Base-by-base conservation (phyloP, 1,140 invertebrate genomes). In the Hyles euphorbiae region DNA sequence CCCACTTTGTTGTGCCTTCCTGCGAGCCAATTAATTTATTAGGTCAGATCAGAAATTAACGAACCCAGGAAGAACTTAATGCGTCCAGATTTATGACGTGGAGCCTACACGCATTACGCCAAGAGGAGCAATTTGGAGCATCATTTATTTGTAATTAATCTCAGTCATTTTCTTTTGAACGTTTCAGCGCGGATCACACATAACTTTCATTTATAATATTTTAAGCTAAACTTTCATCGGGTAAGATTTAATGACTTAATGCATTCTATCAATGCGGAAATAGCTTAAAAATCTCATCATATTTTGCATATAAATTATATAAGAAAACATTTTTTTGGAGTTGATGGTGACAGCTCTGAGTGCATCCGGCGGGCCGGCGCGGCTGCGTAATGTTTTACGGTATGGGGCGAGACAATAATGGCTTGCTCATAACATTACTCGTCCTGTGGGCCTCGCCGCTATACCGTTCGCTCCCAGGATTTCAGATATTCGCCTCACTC, bases 361-460 rank as follows among this genome's bases (percentile, higher is more conserved):
- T 78, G 63, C 67, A 75, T 81, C 70, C 67, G 56, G 65, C 67
- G 62, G 69, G 72, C 71, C 74, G 76, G 74, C 69, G 78, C 74
- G 74, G 80, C 78, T 87, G 76, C 81, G 82, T 87, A 87, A 87
- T 87, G 82, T 84, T 88, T 87, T 88, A 88, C 83, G 83, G 85
- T 87, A 88, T 87, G 80, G 83, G 83, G 76, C 78, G 83, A 88
- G 85, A 88, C 85, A 87, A 88, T 88, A 88, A 88, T 88, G 86
- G 83, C 80, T 87, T 84, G 83, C 86, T 88, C 86, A 87, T 88
- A 88, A 88, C 86, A 88, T 88, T 82, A 88, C 86, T 88, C 83
- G 81, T 86, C 77, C 81, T 81, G 80, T 63, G 48, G 65, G 63
- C 83, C 74, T 70, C 64, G 74, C 84, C 73, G 84, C 58, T 83